A percentile compares a stretch with the other conserved stretches of the same genome.
These are phyloP conservation scores for Steinernema khuongi DNA, from an alignment of 1,140 invertebrate genomes.

Conservation along the genomic window DNA sequence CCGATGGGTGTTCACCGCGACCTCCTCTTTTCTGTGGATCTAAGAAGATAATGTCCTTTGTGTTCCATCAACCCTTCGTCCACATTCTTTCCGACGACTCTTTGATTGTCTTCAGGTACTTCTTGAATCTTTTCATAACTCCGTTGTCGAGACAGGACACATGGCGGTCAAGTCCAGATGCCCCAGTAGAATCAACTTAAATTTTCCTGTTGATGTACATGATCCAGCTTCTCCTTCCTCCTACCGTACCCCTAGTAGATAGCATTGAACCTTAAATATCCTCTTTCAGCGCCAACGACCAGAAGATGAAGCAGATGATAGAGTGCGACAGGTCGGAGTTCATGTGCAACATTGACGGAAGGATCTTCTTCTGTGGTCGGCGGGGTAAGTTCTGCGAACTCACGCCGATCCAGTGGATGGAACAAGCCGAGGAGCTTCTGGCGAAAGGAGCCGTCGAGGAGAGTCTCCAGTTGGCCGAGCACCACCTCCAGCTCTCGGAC, in stretches of 20 bases:
- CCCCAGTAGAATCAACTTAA: too few species aligned
- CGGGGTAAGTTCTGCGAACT: not conserved
- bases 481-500: not conserved
- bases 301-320: not conserved
- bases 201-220: too few species aligned
- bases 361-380: not conserved
- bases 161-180: too few species aligned
- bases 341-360: conserved; percentile 7
- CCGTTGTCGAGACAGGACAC: not conserved
- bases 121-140: not conserved
- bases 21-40: not conserved
- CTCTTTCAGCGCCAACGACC: not conserved
- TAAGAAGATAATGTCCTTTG: not conserved
- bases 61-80: not conserved
- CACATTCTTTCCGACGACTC: conserved; percentile 5
- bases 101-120: not conserved
- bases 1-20: not conserved
- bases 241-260: too few species aligned
- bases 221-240: too few species aligned
- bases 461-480: not conserved
- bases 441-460: not conserved
- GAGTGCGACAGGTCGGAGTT: not conserved
- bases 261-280: too few species aligned
- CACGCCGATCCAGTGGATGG: conserved; percentile 1
- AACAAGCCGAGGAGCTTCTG: not conserved